These are phyloP conservation scores for Thamnophis elegans DNA, from an alignment of 2,797 vertebrate genomes.

Conservation along the genomic window DNA sequence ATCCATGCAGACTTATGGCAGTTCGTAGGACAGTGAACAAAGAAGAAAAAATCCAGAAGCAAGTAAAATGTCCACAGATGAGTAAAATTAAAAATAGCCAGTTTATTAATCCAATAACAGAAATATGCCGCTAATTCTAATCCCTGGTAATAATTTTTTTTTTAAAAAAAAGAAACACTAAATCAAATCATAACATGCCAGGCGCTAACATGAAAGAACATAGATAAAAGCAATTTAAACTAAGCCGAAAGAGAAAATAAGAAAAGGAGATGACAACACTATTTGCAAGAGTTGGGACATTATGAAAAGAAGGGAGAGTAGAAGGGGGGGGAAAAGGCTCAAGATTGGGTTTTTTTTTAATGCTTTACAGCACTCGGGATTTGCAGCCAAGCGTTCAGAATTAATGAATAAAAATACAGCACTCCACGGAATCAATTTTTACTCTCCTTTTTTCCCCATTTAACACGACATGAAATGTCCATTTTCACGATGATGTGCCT, in stretches of 20 bases:
- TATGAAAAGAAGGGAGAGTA: neutral
- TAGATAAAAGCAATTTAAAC: neutral
- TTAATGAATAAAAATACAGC: neutral
- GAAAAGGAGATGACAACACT: neutral
- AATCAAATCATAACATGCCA: neutral
- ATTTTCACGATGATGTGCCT: neutral
- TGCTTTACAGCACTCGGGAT: neutral
- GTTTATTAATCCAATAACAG: neutral
- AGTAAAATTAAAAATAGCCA: neutral
- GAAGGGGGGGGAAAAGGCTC: neutral
- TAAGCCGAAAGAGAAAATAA: neutral
- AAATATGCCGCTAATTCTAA: neutral
- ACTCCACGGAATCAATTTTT: neutral
- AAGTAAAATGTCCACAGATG: neutral
- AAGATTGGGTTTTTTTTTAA: neutral
- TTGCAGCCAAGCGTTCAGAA: neutral
- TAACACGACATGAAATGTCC: neutral
- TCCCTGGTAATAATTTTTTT: neutral
- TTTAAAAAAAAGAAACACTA: neutral
- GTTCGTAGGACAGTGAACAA: neutral
- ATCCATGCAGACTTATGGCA: neutral
- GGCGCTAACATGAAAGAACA: neutral
- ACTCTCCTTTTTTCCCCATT: too few relatives aligned
- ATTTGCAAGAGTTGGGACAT: neutral
- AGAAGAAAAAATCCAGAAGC: neutral